phyloP scores from a whole-genome alignment of 2,888 invertebrate species.

The Morpho deidamia region DNA sequence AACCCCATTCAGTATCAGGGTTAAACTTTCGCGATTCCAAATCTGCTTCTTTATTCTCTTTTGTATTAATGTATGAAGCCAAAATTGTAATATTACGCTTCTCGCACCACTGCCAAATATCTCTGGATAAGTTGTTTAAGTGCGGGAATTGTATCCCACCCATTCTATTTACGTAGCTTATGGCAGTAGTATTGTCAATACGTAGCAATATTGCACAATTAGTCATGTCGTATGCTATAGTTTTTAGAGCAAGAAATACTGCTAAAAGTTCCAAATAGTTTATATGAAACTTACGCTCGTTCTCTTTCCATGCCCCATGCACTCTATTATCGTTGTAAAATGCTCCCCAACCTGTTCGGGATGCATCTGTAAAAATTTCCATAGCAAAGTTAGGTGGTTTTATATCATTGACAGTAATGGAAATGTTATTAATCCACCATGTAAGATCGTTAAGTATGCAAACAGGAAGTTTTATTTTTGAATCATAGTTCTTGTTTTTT shows the following conservation, averaged over 20 bases:
- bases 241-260: not conserved
- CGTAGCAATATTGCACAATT: no score
- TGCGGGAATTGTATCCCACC: constrained; percentile 22
- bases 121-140: constrained; percentile 15
- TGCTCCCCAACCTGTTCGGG: constrained; percentile 19
- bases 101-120: no score
- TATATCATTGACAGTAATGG: not conserved
- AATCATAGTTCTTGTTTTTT: not conserved
- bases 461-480: constrained; percentile 1
- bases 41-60: constrained; percentile 24
- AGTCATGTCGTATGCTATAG: not conserved
- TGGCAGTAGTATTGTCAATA: constrained; percentile 25
- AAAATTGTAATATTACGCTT: constrained; percentile 20
- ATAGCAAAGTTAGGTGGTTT: not conserved
- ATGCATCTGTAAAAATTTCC: constrained; percentile 20
- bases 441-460: not conserved
- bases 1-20: constrained; percentile 17
- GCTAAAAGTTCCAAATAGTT: no score
- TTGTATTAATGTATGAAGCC: constrained; percentile 24
- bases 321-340: constrained; percentile 8
- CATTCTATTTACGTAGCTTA: constrained; percentile 19
- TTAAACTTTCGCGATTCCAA: constrained; percentile 20
- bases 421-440: constrained; percentile 10
- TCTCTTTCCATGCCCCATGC: constrained; percentile 15
- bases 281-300: constrained; percentile 15